Base-by-base conservation (phyloP, 2,888 invertebrate species). In the Mesorhabditis sp. region DNA sequence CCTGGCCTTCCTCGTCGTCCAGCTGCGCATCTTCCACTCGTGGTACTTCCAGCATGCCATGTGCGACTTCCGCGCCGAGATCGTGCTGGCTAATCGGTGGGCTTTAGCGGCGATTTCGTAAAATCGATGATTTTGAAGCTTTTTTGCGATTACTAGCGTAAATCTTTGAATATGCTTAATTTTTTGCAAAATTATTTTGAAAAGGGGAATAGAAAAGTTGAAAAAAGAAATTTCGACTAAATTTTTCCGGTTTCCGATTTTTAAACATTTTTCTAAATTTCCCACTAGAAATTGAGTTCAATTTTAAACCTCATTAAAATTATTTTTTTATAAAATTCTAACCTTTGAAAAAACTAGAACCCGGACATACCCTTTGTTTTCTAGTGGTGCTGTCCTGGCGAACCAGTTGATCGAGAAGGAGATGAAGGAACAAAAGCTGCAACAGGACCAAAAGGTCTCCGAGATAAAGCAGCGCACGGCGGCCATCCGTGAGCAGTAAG, bases 391-490 rank as follows among this genome's bases (percentile, higher is more conserved):
- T 0, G 94, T 97, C 86, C 88, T 98, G 43, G 93, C 97, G 79
- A 95, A 96, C 87, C 92, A 93, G 83, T 89, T 95, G 73, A 90
- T 95, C 73, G 91, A 91, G 80, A 93, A 94, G 85, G 92, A 94
- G 86, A 94, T 96, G 88, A 89, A 90, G 68, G 91, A 92, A 80
- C 95, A 96, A 86, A 92, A 93, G 73, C 92, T 92, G 70, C 90
- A 92, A 69, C 97, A 98, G 86, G 89, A 90, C 45, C 90, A 90
- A 76, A 92, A 95, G 73, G 89, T 98, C 78, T 91, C 92, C 80
- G 94, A 95, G 86, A 94, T 98, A 70, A 93, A 94, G 86, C 90
- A 91, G 70, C 95, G 97, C 87, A 97, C 97, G 93, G 95, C 95
- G 85, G 90, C 92, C 79, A 96, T 98, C 69, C 73, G 85, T 5